Percentiles rank a stretch among this genome's conserved stretches.
phyloP scores from a whole-genome alignment of 2,113 vertebrate species.

The Myrmophylax atrothorax region DNA sequence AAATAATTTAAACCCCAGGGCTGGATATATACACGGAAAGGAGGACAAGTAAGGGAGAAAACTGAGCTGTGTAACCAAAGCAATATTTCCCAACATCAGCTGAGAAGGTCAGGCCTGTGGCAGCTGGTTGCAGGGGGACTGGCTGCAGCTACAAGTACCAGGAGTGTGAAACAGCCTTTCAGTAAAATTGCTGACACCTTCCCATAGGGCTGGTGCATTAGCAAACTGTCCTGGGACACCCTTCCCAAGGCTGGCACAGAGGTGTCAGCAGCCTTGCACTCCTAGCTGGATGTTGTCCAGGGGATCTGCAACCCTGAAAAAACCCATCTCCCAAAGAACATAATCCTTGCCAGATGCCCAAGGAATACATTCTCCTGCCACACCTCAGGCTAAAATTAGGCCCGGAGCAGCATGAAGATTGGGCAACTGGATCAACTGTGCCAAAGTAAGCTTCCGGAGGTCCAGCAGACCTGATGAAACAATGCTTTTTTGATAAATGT shows the following conservation, averaged over 20 bases:
- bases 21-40: neutral
- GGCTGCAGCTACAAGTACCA: neutral
- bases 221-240: neutral
- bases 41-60: neutral
- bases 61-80: neutral
- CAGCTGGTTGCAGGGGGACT: neutral
- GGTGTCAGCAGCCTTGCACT: neutral
- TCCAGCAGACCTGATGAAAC: neutral
- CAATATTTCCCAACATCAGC: neutral
- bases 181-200: neutral
- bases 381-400: neutral
- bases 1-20: neutral
- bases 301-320: fast-evolving
- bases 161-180: neutral
- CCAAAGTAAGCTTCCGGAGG: neutral
- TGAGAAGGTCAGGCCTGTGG: neutral
- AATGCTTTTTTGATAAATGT: neutral
- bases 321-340: neutral
- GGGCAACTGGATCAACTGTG: fast-evolving
- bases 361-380: neutral
- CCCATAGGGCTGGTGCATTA: neutral
- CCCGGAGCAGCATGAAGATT: neutral
- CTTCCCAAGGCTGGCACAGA: neutral
- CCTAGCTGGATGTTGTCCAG: neutral
- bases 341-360: neutral